A percentile compares a stretch with the other conserved stretches of the same genome.
Conservation (phyloP, 2,888 invertebrate species). For the Aplocera efformata region DNA sequence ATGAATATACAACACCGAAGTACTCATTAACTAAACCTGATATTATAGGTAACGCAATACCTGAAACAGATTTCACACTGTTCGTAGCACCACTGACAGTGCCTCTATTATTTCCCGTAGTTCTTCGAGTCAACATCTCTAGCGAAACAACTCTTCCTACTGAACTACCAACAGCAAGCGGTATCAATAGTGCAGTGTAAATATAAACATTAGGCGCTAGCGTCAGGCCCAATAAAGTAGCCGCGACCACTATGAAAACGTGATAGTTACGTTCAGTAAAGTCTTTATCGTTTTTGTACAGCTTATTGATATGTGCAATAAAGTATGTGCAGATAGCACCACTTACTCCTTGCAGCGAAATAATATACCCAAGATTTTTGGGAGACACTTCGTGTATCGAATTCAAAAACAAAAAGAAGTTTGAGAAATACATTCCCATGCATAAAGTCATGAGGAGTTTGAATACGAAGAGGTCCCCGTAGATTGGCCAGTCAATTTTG, state of each 20-base stretch:
- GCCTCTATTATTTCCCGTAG: slow-evolving; percentile 70
- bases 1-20: slow-evolving; percentile 60
- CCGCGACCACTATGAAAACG: slow-evolving; percentile 59
- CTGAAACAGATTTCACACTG: slow-evolving; percentile 76
- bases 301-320: slow-evolving; percentile 57
- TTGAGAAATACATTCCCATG: slow-evolving; percentile 68
- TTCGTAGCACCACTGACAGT: slow-evolving; percentile 78
- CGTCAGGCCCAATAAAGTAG: slow-evolving; percentile 61
- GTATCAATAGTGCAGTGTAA: slow-evolving; percentile 62
- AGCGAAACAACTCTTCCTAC: slow-evolving; percentile 67
- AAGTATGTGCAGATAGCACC: slow-evolving; percentile 66
- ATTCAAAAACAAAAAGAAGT: slow-evolving; percentile 66
- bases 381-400: slow-evolving; percentile 67
- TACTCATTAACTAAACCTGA: slow-evolving; percentile 72
- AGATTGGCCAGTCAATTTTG: slow-evolving; percentile 70
- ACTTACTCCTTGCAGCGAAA: slow-evolving; percentile 71
- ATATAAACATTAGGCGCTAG: slow-evolving; percentile 51
- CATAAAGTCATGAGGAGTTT: slow-evolving; percentile 72
- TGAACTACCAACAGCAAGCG: slow-evolving; percentile 67
- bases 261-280: slow-evolving; percentile 62
- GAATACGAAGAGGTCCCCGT: slow-evolving; percentile 73
- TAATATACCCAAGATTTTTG: slow-evolving; percentile 73
- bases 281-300: slow-evolving; percentile 59
- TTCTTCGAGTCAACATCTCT: slow-evolving; percentile 70
- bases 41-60: slow-evolving; percentile 77